A percentile compares a stretch with the other conserved stretches of the same genome.
phyloP scores from a whole-genome alignment of 1,140 invertebrate genomes.

The Cotesia typhae region DNA sequence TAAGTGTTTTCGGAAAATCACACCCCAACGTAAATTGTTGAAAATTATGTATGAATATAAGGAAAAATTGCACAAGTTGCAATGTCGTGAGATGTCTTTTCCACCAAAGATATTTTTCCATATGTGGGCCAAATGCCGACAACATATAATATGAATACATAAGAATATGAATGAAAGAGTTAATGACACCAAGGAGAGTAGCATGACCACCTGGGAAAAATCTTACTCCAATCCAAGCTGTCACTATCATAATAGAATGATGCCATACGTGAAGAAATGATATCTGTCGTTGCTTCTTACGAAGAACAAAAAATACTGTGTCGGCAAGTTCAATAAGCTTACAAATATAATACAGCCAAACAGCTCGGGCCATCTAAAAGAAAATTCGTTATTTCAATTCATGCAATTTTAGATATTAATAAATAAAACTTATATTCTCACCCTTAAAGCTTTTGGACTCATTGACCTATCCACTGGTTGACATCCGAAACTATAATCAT shows the following conservation, averaged over 20 bases:
- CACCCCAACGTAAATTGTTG: conserved; percentile 72
- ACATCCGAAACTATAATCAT: conserved; percentile 81
- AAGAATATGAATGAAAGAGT: conserved; percentile 84
- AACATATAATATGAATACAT: conserved; percentile 90
- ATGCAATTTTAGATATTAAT: background rate
- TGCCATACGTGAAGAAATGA: conserved; percentile 81
- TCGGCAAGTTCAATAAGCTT: conserved; percentile 75
- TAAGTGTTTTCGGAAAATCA: conserved; percentile 74
- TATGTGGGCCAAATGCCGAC: conserved; percentile 80
- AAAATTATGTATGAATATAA: conserved; percentile 78
- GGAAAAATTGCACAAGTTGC: conserved; percentile 86
- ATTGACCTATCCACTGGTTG: conserved; percentile 85
- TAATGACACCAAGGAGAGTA: conserved; percentile 84
- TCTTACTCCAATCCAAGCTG: conserved; percentile 86
- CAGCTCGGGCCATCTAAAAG: conserved; percentile 60
- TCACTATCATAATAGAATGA: conserved; percentile 76
- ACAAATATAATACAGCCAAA: conserved; percentile 66
- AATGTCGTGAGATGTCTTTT: conserved; percentile 87
- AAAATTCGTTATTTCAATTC: background rate
- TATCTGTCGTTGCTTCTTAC: conserved; percentile 82
- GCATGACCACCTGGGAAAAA: conserved; percentile 82
- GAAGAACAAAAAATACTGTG: conserved; percentile 83
- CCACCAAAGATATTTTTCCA: conserved; percentile 92
- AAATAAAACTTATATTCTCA: conserved; percentile 60
- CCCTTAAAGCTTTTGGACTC: conserved; percentile 77